Evolutionary conservation across 2,797 vertebrate genomes (phyloP).

Genomic region (Poeciliopsis gracilis): DNA sequence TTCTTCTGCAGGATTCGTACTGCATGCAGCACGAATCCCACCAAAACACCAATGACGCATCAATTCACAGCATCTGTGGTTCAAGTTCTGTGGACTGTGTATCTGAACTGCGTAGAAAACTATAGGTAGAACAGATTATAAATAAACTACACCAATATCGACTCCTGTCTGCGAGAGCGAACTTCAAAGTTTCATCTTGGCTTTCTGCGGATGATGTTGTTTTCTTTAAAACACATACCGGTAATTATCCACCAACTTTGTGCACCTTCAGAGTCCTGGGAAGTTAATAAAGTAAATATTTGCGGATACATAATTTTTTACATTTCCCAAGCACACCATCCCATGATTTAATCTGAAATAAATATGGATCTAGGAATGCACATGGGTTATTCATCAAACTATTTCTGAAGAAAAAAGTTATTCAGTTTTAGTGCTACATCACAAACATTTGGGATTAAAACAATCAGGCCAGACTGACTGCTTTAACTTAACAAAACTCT

Average conservation of each 20-base stretch:
- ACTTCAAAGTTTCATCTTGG: not conserved
- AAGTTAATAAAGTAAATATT: not conserved
- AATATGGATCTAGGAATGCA: not conserved
- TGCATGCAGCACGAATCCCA: no score
- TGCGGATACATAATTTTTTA: not conserved
- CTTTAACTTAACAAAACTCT: not conserved
- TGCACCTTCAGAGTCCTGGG: not conserved
- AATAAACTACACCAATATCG: not conserved
- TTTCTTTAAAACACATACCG: not conserved
- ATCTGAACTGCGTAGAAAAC: not conserved
- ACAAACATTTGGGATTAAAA: not conserved
- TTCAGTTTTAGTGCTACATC: not conserved
- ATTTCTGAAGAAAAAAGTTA: not conserved
- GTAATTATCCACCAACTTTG: not conserved
- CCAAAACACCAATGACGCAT: not conserved
- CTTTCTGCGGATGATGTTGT: not conserved
- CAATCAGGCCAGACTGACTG: not conserved
- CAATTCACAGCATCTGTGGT: not conserved
- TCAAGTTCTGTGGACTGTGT: not conserved
- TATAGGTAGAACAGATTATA: not conserved
- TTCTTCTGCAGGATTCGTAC: not conserved
- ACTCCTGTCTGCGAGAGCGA: not conserved
- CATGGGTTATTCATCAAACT: not conserved
- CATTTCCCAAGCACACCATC: not conserved
- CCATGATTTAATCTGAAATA: not conserved